Evolutionary conservation across 2,797 vertebrate genomes (phyloP).

Genomic region (Coracias cyanogaster): DNA sequence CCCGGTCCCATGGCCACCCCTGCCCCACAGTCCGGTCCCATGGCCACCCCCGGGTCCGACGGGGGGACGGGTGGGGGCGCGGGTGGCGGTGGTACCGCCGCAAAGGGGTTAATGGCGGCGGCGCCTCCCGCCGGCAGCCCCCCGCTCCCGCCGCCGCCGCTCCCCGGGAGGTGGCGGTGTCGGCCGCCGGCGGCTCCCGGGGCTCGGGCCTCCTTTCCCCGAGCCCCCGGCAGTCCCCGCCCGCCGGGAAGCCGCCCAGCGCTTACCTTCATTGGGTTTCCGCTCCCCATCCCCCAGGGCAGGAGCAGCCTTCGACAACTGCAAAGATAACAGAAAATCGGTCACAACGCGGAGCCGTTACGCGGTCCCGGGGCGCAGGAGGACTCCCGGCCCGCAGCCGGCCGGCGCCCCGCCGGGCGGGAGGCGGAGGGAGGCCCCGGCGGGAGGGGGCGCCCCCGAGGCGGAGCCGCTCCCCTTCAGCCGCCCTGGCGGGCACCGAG

Average conservation of each 20-base stretch:
- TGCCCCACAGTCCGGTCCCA: background rate
- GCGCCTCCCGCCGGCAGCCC: background rate
- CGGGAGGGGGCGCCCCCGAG: background rate
- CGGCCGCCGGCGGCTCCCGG: background rate
- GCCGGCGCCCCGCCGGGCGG: background rate
- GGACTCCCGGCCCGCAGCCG: background rate
- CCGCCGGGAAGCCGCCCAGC: background rate
- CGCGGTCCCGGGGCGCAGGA: background rate
- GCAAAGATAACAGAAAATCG: constrained; percentile 67
- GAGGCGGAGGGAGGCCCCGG: background rate
- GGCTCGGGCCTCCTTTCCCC: background rate
- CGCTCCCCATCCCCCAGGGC: constrained; percentile 87
- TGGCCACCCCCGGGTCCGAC: background rate
- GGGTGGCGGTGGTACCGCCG: too few relatives aligned
- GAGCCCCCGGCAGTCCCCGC: background rate
- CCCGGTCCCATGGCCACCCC: background rate
- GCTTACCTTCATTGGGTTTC: constrained; percentile 89
- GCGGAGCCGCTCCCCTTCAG: background rate
- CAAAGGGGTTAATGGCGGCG: background rate
- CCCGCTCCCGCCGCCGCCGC: background rate
- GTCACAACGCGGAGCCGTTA: constrained; percentile 18
- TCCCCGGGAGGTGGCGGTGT: constrained; percentile 42
- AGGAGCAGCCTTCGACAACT: constrained; percentile 90
- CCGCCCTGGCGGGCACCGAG: background rate
- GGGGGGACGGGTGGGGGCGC: background rate